A percentile compares a stretch with the other conserved stretches of the same genome.
These are phyloP conservation scores for Caligus rogercresseyi DNA, from an alignment of 1,140 invertebrate species.

Conservation along the genomic window DNA sequence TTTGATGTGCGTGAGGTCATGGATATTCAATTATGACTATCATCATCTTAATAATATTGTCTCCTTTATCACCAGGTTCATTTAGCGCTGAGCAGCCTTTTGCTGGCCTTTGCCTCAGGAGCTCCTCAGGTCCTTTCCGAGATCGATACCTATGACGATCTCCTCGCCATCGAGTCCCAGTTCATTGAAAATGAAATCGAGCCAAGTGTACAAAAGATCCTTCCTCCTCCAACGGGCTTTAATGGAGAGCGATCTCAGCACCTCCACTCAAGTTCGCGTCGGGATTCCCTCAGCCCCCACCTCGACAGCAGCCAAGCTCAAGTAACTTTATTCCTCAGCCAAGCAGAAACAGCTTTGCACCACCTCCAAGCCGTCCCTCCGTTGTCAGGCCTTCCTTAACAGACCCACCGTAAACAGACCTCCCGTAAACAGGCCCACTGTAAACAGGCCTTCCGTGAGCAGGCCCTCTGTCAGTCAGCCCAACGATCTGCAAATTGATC, in stretches of 20 bases:
- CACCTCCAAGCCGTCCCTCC: too few relatives aligned
- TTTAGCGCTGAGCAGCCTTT: neutral
- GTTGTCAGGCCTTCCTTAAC: too few relatives aligned
- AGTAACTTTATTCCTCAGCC: neutral
- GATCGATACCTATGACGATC: slow-evolving; percentile 11
- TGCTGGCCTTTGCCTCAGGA: neutral
- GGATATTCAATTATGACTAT: too few relatives aligned
- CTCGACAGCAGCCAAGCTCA: too few relatives aligned
- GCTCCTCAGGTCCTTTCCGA: neutral
- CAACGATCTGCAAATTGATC: too few relatives aligned
- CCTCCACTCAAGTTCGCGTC: neutral
- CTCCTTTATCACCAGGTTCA: neutral
- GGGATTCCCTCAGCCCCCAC: neutral
- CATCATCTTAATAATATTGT: too few relatives aligned
- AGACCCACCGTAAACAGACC: too few relatives aligned
- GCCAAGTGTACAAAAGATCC: neutral
- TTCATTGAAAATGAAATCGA: neutral
- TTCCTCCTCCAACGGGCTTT: neutral
- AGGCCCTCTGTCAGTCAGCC: too few relatives aligned
- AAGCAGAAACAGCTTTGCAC: neutral
- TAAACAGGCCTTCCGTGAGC: too few relatives aligned
- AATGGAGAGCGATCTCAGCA: neutral
- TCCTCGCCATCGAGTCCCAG: neutral
- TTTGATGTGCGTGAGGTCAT: too few relatives aligned
- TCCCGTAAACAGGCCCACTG: too few relatives aligned